Conservation (phyloP, 2,888 invertebrate species). For the Tricholauxania praeusta region DNA sequence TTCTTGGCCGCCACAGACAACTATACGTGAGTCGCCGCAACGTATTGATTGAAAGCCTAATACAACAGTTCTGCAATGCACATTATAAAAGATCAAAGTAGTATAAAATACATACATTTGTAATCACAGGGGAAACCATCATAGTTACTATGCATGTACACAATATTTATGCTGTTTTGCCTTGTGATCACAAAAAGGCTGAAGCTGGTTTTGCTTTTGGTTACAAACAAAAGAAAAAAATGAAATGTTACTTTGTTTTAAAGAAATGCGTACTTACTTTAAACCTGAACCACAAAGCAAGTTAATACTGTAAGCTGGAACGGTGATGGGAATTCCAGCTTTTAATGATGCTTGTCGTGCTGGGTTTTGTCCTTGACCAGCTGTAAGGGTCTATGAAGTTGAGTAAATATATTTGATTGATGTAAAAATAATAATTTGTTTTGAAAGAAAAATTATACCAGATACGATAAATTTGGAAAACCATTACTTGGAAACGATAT, state of each 20-base stretch:
- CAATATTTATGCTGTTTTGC: no score
- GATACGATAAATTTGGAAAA: no score
- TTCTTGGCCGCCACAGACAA: slow-evolving; percentile 87
- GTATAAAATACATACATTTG: no score
- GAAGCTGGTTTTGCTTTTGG: background rate
- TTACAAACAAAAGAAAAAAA: no score
- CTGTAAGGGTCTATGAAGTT: slow-evolving; percentile 71
- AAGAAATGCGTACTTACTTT: slow-evolving; percentile 70
- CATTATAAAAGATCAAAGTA: slow-evolving; percentile 5
- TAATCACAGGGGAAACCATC: slow-evolving; percentile 23
- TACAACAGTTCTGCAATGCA: slow-evolving; percentile 71
- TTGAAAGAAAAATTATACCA: no score
- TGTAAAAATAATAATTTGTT: no score
- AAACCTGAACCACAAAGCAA: slow-evolving; percentile 88
- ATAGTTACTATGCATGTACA: no score
- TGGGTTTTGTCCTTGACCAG: slow-evolving; percentile 85
- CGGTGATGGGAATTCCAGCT: slow-evolving; percentile 77
- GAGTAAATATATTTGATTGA: no score
- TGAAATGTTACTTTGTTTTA: no score
- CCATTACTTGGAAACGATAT: no score
- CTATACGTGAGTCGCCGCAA: slow-evolving; percentile 74
- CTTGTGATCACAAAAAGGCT: background rate
- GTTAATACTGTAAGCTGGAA: slow-evolving; percentile 79
- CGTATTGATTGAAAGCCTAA: slow-evolving; percentile 78
- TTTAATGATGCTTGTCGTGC: slow-evolving; percentile 81